Percentiles rank a stretch among this genome's conserved stretches.
Evolutionary conservation across 2,797 vertebrate species (phyloP).

Genomic region (Acanthornis magna): DNA sequence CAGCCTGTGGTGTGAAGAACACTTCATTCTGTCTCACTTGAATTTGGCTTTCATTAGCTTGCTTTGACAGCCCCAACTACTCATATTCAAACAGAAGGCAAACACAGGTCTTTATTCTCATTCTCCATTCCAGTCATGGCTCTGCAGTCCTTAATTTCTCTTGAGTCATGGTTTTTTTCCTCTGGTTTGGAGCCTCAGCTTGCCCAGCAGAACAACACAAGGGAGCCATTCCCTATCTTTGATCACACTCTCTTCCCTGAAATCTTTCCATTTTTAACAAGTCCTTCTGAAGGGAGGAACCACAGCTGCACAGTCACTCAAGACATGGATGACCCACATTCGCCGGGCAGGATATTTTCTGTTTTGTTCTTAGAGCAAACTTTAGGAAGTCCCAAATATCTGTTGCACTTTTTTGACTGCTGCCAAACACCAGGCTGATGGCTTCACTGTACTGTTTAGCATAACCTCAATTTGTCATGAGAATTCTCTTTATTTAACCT

Average conservation of each 20-base stretch:
- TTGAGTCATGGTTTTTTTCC: background rate
- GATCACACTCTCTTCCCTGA: background rate
- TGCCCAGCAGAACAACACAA: background rate
- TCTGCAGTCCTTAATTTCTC: background rate
- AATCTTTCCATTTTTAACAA: background rate
- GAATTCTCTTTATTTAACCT: background rate
- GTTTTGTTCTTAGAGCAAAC: background rate
- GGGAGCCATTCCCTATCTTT: background rate
- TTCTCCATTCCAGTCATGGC: background rate
- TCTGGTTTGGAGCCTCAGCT: background rate
- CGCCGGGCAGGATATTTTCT: background rate
- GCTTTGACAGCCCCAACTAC: background rate
- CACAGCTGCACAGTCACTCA: background rate
- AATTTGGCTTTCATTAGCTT: background rate
- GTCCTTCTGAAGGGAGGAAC: background rate
- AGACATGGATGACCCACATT: rapidly evolving
- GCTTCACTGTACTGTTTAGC: background rate
- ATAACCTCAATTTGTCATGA: background rate
- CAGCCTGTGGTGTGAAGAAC: background rate
- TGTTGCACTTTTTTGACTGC: background rate
- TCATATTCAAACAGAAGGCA: background rate
- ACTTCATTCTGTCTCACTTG: background rate
- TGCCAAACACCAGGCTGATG: background rate
- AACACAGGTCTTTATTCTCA: background rate
- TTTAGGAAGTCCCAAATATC: background rate